Base-by-base conservation (phyloP, 1,140 invertebrate genomes). In the Saccostrea glomerata region DNA sequence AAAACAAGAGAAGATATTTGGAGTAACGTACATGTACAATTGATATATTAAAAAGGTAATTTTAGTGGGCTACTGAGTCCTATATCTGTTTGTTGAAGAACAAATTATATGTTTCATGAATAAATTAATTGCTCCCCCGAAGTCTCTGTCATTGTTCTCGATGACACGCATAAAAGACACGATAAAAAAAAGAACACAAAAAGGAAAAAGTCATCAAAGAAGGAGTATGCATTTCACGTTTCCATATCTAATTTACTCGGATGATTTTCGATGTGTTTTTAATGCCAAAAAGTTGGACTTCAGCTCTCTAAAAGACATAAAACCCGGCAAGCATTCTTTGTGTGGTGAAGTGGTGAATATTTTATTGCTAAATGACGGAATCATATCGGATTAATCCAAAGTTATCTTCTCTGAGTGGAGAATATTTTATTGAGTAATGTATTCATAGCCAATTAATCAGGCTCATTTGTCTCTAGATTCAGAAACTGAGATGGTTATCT, bases 231-330 rank as follows among this genome's bases (percentile, higher is more conserved):
- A 20, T 63, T 47, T 47, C 47, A 47, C 58, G 58, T 20, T 20
- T 63, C 58, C 58, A 63, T 63, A 63, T 63, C 58, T 63, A 63
- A 63, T 20, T 63, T 63, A 63, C 58, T n/a, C 17, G 58, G 58
- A 63, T 63, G 58, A n/a, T 63, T 6, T 17, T 63, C n/a, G 58
- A 63, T 63, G 58, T 63, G 58, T 17, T 63, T 63, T 63, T 63
- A 17, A 63, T 63, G 58, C 58, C n/a, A 20, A 63, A 63, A 63
- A 7, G 7, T 63, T n/a, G 58, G 15, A 17, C 0, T 63, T n/a
- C 17, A 63, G 58, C 58, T 63, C n/a, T 63, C n/a, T 17, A 63
- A n/a, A n/a, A 63, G 58, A 63, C 58, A 63, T 63, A 63, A 63
- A 63, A 63, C 0, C 17, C 15, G 15, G 5, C 58, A 63, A 6